Evolutionary conservation across 2,113 vertebrate genomes (phyloP), one percentile per base, ranked within the genome.

Genomic region (Nibea albiflora): DNA sequence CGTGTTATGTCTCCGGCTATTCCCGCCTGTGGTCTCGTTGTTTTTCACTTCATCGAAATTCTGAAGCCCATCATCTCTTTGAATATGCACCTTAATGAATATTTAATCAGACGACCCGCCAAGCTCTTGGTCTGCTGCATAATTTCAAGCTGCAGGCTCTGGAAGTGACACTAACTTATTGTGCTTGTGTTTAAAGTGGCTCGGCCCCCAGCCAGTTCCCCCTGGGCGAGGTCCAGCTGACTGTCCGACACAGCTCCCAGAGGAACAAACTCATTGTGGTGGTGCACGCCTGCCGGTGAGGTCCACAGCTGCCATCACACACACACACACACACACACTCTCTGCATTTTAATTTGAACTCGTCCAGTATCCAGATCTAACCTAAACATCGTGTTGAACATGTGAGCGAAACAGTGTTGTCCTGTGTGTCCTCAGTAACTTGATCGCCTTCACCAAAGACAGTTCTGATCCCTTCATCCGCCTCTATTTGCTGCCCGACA

Each of bases 241-340:
- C 98, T 0, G 89, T 99, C 73, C 96, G 98, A 66, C 97, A 99
- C 85, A 99, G 97, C 86, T 96, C 96, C 19, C 98, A 99, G 90
- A 96, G 98, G 88, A 99, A 98, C 93, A 98, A 97, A 85, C 96
- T 99, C 50, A 97, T 99, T 49, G 98, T 99, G 90, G 97, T 99
- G 61, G 97, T 96, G 71, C 98, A 99, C 78, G 94, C 96, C 86
- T 99, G 98, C 93, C 96, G 97, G 98, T 99, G 74, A 96, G 96
- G 20, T 65, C 46, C 73, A 28, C 16, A 17, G 26, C 63, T 22
- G 16, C 24, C 68, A 19, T 15, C 31, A 31, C 31, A 31, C 4
- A 31, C 5, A 31, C 31, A 26, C 9, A 17, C 7, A 35, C 28
- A 28, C 28, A 28, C 28, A 28, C 28, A 26, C 8, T 15, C 7